Percentiles rank a stretch among this genome's conserved stretches.
These are phyloP conservation scores for Pelodiscus sinensis DNA, from an alignment of 2,113 vertebrate species.

Conservation along the genomic window DNA sequence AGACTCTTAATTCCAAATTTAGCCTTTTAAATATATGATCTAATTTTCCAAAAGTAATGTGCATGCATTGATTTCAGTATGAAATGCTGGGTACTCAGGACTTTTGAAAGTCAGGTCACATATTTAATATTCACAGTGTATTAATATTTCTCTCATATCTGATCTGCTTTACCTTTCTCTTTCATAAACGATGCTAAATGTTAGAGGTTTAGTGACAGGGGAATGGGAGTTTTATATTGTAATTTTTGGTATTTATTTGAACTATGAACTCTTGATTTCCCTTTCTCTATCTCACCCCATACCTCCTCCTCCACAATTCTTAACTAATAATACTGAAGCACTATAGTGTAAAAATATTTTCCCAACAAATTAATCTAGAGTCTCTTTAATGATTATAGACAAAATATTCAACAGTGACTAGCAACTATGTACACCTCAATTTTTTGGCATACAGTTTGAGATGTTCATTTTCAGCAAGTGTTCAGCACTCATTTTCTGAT, in stretches of 20 bases:
- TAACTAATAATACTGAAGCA: neutral
- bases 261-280: neutral
- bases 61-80: rapidly evolving
- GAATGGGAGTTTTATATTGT: neutral
- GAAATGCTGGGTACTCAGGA: neutral
- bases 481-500: neutral
- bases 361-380: neutral
- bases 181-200: neutral
- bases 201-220: neutral
- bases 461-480: neutral
- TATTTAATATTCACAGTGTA: neutral
- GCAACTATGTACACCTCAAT: neutral
- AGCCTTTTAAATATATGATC: neutral
- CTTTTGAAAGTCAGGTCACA: neutral
- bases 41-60: neutral
- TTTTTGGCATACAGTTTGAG: neutral
- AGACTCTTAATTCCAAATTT: neutral
- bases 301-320: neutral
- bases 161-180: neutral
- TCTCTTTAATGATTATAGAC: neutral
- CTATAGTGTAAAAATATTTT: neutral
- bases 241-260: neutral
- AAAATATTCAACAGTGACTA: neutral
- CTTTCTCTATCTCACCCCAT: neutral
- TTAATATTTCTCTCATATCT: neutral